phyloP scores from a whole-genome alignment of 2,888 invertebrate species.

The Julus scandinavius region DNA sequence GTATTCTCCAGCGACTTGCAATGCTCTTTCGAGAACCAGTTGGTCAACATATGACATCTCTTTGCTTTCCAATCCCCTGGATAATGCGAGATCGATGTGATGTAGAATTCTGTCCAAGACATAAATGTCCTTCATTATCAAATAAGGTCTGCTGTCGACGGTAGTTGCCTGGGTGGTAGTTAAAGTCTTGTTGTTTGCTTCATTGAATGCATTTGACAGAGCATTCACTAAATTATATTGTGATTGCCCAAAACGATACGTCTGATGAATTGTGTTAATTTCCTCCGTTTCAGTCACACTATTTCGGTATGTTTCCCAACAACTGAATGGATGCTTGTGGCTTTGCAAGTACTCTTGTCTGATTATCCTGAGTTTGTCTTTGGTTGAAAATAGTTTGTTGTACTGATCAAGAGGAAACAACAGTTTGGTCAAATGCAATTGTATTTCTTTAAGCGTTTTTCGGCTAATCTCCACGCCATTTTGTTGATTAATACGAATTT shows the following conservation, averaged over 20 bases:
- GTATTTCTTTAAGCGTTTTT: not conserved
- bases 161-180: not conserved
- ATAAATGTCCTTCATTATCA: conserved; percentile 18
- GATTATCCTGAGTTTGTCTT: not conserved
- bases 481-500: not conserved
- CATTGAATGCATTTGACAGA: not conserved
- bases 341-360: not conserved
- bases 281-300: not conserved
- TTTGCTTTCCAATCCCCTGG: not conserved
- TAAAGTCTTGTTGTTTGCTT: not conserved
- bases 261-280: not conserved
- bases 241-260: not conserved
- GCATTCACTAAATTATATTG: not conserved
- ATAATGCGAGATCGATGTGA: not conserved
- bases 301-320: not conserved
- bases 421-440: not conserved
- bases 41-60: not conserved
- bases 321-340: not conserved
- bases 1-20: conserved; percentile 23
- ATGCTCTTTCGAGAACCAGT: not conserved
- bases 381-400: not conserved
- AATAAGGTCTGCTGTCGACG: not conserved
- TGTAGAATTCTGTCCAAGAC: not conserved
- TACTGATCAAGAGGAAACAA: not conserved
- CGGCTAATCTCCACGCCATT: not conserved